Evolutionary conservation across 2,797 vertebrate species (phyloP), one percentile per base, ranked within the genome.

Genomic region (Pygocentrus nattereri): DNA sequence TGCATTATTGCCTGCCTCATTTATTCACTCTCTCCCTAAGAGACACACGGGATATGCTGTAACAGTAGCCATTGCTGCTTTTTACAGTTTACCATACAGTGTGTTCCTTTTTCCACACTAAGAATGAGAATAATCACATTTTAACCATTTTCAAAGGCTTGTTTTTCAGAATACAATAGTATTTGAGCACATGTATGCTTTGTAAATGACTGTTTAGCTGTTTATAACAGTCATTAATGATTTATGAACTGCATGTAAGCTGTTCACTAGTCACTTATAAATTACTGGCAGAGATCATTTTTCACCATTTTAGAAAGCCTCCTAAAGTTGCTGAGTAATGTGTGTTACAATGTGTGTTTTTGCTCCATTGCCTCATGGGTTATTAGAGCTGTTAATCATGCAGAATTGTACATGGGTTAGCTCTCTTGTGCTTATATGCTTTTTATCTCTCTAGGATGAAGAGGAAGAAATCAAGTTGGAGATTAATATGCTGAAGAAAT

Each of bases 401-500:
- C 34, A 13, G 13, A 15, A 49, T 49, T 52, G 16, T 15, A 2
- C 16, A 25, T 41, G 47, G 6, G 21, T 5, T 15, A 31, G 52
- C 59, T 44, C 68, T 3, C 19, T 52, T 13, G 49, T 49, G 68
- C 19, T 21, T 49, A 34, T 54, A 12, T 19, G 10, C 69, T n/a
- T 23, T 49, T 21, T 81, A n/a, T 64, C 31, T 74, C 16, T 81
- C 5, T 54, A 94, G 93, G 94, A 95, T 71, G 93, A 94, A 95
- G 98, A 99, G 88, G 98, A 99, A 90, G 97, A 99, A 94, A 99
- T 99, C 80, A 99, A 99, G 93, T 93, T 99, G 94, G 97, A 99
- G 92, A 99, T 99, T 89, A 99, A 99, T 90, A 99, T 99, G 98
- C 91, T 99, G 87, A 99, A 99, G 94, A 98, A 99, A 87, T 99